Percentiles rank a stretch among this genome's conserved stretches.
These are phyloP conservation scores for Capricornis sumatraensis DNA, from an alignment of 2,113 vertebrate species.

Conservation along the genomic window DNA sequence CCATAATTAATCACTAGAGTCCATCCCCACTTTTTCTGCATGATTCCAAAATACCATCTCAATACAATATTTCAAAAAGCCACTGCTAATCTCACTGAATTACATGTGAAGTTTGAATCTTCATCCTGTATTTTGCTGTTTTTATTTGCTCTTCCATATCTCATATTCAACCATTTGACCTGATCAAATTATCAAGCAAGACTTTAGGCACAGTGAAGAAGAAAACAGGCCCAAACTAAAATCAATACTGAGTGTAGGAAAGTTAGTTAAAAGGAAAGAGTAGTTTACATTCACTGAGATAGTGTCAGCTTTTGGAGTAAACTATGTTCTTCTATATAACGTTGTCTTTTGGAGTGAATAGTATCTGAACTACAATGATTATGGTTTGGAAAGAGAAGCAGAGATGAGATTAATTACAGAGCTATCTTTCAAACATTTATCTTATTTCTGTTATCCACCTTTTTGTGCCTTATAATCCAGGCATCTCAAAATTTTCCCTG, in stretches of 20 bases:
- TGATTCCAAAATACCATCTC: not conserved
- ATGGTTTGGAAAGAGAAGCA: not conserved
- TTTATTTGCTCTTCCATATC: not conserved
- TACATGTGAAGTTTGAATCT: not conserved
- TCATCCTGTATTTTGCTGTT: not conserved
- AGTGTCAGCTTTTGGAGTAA: not conserved
- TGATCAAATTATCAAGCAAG: not conserved
- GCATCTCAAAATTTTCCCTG: not conserved
- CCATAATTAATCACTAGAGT: not conserved
- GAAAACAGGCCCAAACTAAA: not conserved
- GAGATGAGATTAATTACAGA: not conserved
- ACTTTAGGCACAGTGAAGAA: not conserved
- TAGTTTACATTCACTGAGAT: not conserved
- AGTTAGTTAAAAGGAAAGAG: not conserved
- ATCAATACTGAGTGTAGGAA: not conserved
- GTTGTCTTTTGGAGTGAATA: not conserved
- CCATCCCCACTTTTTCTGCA: not conserved
- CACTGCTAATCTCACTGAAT: not conserved
- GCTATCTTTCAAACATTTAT: not conserved
- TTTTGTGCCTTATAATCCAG: not conserved
- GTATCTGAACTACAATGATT: not conserved
- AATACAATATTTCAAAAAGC: not conserved
- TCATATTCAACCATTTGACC: not conserved
- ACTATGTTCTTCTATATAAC: not conserved
- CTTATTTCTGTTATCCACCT: not conserved